phyloP scores from a whole-genome alignment of 1,140 invertebrate species.

The Coelopa frigida region DNA sequence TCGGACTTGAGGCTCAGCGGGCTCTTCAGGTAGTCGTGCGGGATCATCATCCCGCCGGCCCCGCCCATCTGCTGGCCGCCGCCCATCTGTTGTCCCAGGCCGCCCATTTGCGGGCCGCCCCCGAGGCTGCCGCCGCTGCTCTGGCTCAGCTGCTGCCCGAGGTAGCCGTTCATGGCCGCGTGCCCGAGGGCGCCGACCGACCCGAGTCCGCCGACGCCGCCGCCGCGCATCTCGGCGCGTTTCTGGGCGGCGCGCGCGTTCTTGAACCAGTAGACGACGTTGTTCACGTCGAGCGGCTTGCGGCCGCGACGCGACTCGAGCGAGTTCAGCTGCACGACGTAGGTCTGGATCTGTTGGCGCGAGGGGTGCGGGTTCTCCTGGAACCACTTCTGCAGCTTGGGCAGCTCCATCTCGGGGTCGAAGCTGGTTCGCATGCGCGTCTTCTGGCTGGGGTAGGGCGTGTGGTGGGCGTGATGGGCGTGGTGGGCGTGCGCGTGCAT shows the following conservation, averaged over 20 bases:
- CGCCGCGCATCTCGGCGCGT: slow-evolving; percentile 65
- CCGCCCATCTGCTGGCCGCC: slow-evolving; percentile 36
- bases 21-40: slow-evolving; percentile 43
- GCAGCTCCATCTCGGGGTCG: slow-evolving; percentile 91
- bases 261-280: slow-evolving; percentile 99
- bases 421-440: slow-evolving; percentile 88
- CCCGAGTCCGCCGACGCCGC: slow-evolving; percentile 32
- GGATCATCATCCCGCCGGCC: slow-evolving; percentile 36
- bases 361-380: slow-evolving; percentile 92
- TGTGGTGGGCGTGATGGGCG: slow-evolving; percentile 65
- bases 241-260: slow-evolving; percentile 94
- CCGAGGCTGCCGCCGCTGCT: slow-evolving; percentile 35
- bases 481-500: slow-evolving; percentile 56
- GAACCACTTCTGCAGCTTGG: slow-evolving; percentile 92
- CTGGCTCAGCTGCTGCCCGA: slow-evolving; percentile 37
- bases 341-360: slow-evolving; percentile 88
- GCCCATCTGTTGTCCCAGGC: slow-evolving; percentile 19
- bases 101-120: slow-evolving; percentile 32
- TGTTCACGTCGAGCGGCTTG: slow-evolving; percentile 92
- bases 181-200: slow-evolving; percentile 40
- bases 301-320: slow-evolving; percentile 84
- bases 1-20: slow-evolving; percentile 42
- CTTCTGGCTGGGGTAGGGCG: slow-evolving; percentile 73
- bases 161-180: slow-evolving; percentile 32
- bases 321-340: slow-evolving; percentile 86